Base-by-base conservation (phyloP, 2,797 vertebrate genomes). In the Menidia menidia region DNA sequence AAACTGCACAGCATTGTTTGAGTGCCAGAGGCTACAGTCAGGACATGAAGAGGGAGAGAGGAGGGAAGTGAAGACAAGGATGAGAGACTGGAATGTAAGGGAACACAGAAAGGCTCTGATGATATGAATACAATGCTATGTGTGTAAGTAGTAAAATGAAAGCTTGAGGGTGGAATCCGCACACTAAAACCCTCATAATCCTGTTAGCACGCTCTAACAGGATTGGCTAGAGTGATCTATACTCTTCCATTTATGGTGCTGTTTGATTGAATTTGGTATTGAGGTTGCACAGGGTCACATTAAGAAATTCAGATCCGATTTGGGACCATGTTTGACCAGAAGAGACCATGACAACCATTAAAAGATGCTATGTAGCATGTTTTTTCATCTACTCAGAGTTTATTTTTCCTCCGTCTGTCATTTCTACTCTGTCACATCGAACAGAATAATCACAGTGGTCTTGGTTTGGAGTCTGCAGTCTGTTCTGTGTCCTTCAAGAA, bases 231-330 rank as follows among this genome's bases (percentile, higher is more conserved):
- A 61, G 73, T 63, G 77, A 87, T 87, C 78, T 86, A 84, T 75
- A 81, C 68, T 68, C 86, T 80, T 74, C 86, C 59, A 81, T 70
- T 84, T 81, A 87, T 77, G 75, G 86, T 71, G 83, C 73, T 58
- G 72, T 84, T 87, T 89, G 87, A 93, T 90, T 90, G 91, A 90
- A 94, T 93, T 94, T 91, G 80, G 82, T 44, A 54, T 69, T 51
- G 56, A 82, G 81, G 85, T 91, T 67, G 48, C 64, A 80, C 89
- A 87, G 87, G 91, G 88, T 86, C 80, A 74, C 77, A 82, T 72
- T 71, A 53, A 75, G 71, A 56, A 82, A 77, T 79, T 73, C 59
- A 71, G 76, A 75, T 80, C 61, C 68, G 73, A 82, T 82, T 75
- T 77, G 68, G 72, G 71, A 86, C 63, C 73, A 71, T 73, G 59